Evolutionary conservation across 2,797 vertebrate species (phyloP).

Genomic region (Podargus strigoides): DNA sequence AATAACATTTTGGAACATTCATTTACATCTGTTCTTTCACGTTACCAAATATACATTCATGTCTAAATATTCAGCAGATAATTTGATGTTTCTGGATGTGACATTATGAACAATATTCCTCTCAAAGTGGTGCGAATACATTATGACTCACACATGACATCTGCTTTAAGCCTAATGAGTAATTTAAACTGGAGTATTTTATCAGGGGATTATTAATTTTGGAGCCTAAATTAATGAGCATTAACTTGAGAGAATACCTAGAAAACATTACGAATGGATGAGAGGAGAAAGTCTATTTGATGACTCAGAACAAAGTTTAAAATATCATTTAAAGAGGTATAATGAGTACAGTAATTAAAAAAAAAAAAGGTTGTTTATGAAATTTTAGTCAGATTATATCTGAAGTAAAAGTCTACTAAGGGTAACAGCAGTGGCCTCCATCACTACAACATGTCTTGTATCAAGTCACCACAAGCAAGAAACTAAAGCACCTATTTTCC

Average conservation of each 20-base stretch:
- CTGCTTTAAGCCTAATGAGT: background rate
- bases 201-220: constrained; percentile 34
- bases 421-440: background rate
- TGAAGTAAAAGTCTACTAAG: background rate
- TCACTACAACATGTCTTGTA: background rate
- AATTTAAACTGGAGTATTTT: constrained; percentile 31
- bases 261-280: background rate
- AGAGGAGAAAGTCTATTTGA: background rate
- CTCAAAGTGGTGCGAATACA: constrained; percentile 32
- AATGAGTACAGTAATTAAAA: background rate
- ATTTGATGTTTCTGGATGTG: constrained; percentile 39
- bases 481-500: background rate
- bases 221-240: constrained; percentile 26
- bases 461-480: background rate
- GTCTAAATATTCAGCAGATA: constrained; percentile 33
- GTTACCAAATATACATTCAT: background rate
- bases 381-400: background rate
- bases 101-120: constrained; percentile 22
- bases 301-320: background rate
- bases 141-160: constrained; percentile 37
- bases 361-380: background rate
- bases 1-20: background rate
- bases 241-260: background rate
- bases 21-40: background rate
- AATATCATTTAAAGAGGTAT: background rate